Base-by-base conservation (phyloP, 1,140 invertebrate genomes). In the Drosophila serrata region DNA sequence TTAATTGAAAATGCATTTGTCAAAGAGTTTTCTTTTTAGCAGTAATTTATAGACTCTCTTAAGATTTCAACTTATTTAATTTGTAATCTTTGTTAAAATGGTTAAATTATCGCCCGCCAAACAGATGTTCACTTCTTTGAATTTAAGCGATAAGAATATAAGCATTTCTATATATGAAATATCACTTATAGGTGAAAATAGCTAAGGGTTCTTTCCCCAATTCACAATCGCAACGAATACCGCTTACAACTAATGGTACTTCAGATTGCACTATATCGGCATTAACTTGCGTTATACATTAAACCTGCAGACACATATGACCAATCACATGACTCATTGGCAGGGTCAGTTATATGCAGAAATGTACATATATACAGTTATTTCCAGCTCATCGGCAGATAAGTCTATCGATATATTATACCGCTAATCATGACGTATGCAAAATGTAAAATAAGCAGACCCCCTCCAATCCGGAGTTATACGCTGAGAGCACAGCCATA, bases 291-390 rank as follows among this genome's bases (percentile, higher is more conserved):
- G 33, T 67, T 53, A 59, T 24, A 53, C 33, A 12, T 11, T 4
- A 12, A 6, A 12, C 2, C 53, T 11, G 22, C n/a, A 42, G 4
- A 35, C 51, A 40, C 51, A 33, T 39, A 51, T 68, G 72, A 81
- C 64, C 42, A 70, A 80, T 45, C 55, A 46, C 42, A 81, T 85
- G 81, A 85, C 55, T 85, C 81, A 85, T 78, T 13, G 24, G 42
- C 42, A 22, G 82, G 81, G 76, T 84, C 77, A 84, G 81, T 82
- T 75, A 49, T 35, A 13, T 56, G 19, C 37, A 33, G 12, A 49
- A 31, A 37, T 13, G 1, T 15, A 37, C 49, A 9, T 12, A 31
- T 17, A 11, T 24, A 8, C 17, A 45, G 7, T 11, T 31, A 5
- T 37, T n/a, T 13, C 19, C 19, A 65, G 61, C 45, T 84, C 56